These are phyloP conservation scores for Atta cephalotes DNA, from an alignment of 1,140 invertebrate species.

Conservation along the genomic window DNA sequence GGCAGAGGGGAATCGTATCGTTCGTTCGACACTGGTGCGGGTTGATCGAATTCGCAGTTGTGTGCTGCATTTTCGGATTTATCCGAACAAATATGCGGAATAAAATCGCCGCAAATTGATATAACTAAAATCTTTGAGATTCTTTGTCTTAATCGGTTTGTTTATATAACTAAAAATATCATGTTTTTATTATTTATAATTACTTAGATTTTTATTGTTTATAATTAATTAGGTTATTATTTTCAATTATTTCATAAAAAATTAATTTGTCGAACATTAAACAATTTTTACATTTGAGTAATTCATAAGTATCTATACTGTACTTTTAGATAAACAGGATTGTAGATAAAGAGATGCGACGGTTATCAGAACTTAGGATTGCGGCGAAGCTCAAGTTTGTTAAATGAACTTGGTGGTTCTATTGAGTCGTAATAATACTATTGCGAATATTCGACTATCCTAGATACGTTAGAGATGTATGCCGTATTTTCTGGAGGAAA, in stretches of 20 bases:
- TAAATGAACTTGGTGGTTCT: conserved; percentile 27
- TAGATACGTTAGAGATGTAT: not conserved
- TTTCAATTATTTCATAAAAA: not conserved
- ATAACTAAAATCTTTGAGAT: not conserved
- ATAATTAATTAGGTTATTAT: not conserved
- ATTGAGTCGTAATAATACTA: conserved; percentile 13
- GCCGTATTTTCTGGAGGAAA: not conserved
- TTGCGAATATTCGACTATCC: conserved; percentile 25
- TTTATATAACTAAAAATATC: not conserved
- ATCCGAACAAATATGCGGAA: not conserved
- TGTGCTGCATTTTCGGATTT: conserved; percentile 27
- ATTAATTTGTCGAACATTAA: not conserved
- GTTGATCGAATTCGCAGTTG: conserved; percentile 9
- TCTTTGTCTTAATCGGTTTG: not conserved
- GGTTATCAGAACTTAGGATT: conserved; percentile 29
- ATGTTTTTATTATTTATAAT: not conserved
- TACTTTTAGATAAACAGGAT: not conserved
- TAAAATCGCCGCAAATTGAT: conserved; percentile 5
- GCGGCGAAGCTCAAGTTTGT: conserved; percentile 29
- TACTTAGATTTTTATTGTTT: not conserved
- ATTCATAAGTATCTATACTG: not conserved
- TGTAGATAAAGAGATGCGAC: conserved; percentile 27
- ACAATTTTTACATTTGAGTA: not conserved
- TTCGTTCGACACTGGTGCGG: conserved; percentile 39
- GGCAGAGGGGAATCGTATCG: conserved; percentile 53